These are phyloP conservation scores for Pavo muticus DNA, from an alignment of 2,113 vertebrate genomes.

Conservation along the genomic window DNA sequence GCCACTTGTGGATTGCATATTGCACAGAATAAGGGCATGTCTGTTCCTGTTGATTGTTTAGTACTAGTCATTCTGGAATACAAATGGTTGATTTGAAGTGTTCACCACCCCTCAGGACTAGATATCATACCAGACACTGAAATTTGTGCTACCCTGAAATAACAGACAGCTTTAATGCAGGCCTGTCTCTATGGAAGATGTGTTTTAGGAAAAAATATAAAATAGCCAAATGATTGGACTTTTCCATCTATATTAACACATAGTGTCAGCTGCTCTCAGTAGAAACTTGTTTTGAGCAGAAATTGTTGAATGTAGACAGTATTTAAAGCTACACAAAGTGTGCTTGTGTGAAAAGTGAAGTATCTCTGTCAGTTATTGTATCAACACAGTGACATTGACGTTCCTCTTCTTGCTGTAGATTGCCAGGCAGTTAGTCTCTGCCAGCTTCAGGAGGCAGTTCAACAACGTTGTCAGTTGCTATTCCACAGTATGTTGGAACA, in stretches of 20 bases:
- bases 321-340: neutral
- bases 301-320: neutral
- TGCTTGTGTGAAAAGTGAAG: neutral
- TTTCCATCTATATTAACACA: neutral
- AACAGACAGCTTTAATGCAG: neutral
- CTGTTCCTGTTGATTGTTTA: neutral
- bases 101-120: neutral
- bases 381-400: neutral
- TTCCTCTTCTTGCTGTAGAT: neutral
- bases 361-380: neutral
- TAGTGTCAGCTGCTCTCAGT: neutral
- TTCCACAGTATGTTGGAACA: neutral
- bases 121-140: neutral
- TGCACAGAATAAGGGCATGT: fast-evolving
- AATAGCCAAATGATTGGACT: neutral
- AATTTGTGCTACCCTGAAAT: neutral
- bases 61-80: neutral
- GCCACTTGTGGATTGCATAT: neutral
- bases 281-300: neutral
- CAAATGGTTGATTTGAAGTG: neutral
- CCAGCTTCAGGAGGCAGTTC: neutral
- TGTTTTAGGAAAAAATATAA: neutral
- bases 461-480: neutral
- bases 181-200: neutral
- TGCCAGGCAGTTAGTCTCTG: neutral